These are phyloP conservation scores for Corythaeola cristata DNA, from an alignment of 2,113 vertebrate species.

Conservation along the genomic window DNA sequence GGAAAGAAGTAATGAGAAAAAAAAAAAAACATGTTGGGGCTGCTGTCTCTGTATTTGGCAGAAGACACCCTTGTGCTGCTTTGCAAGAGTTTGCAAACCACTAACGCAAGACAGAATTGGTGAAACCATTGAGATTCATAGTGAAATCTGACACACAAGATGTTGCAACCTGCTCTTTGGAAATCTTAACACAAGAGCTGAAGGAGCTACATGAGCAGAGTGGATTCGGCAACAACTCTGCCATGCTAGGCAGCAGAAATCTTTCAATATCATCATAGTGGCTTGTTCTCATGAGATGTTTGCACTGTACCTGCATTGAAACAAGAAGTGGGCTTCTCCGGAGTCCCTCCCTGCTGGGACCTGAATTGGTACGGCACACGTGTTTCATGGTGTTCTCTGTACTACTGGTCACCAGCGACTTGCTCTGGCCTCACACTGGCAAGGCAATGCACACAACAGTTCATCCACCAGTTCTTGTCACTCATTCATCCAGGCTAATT, in stretches of 20 bases:
- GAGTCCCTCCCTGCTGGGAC: background rate
- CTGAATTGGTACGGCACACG: accelerated
- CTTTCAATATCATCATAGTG: background rate
- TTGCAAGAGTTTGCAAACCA: background rate
- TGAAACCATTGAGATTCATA: background rate
- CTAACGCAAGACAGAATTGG: background rate
- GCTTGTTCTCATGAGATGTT: background rate
- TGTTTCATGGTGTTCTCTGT: background rate
- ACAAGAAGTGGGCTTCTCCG: background rate
- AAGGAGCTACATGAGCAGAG: background rate
- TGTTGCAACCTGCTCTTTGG: background rate
- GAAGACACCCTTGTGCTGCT: background rate
- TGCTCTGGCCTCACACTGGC: background rate
- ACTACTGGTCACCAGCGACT: background rate
- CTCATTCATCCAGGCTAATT: background rate
- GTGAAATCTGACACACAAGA: background rate
- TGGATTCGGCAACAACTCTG: background rate
- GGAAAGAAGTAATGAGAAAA: background rate
- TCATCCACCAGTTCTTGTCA: background rate
- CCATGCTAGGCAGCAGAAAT: background rate
- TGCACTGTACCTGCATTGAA: background rate
- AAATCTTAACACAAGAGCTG: background rate
- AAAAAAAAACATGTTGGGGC: background rate
- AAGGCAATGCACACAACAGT: background rate
- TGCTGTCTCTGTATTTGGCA: background rate